A percentile compares a stretch with the other conserved stretches of the same genome.
Evolutionary conservation across 2,888 invertebrate species (phyloP).

Genomic region (Nemurella pictetii): DNA sequence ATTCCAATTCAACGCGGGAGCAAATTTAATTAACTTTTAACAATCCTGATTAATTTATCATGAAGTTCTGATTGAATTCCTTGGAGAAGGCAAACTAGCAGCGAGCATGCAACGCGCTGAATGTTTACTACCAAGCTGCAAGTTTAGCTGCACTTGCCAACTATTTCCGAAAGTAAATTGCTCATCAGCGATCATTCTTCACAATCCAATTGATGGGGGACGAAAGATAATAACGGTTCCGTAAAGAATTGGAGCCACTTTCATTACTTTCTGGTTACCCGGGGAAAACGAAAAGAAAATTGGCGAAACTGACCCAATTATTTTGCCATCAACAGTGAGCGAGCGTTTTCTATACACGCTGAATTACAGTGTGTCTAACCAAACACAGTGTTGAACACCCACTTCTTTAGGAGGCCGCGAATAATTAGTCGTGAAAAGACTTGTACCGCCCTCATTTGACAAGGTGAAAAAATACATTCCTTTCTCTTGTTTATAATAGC

Average conservation of each 20-base stretch:
- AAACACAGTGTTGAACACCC: background rate
- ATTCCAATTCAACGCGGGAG: background rate
- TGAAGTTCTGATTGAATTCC: background rate
- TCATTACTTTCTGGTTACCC: background rate
- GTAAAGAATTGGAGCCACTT: background rate
- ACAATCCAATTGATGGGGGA: background rate
- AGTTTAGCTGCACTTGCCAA: background rate
- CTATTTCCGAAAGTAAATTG: background rate
- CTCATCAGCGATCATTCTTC: background rate
- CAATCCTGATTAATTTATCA: conserved; percentile 12
- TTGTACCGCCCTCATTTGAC: background rate
- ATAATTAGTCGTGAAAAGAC: background rate
- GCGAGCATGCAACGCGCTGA: background rate
- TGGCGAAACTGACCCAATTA: background rate
- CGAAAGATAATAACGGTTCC: background rate
- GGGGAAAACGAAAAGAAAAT: background rate
- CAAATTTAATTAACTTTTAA: conserved; percentile 21
- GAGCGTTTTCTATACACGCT: background rate
- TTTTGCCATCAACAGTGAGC: background rate
- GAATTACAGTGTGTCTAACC: background rate
- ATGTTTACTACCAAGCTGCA: background rate
- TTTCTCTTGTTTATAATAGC: background rate
- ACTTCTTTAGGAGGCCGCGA: background rate
- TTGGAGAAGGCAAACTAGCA: background rate
- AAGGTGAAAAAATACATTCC: background rate